A percentile compares a stretch with the other conserved stretches of the same genome.
phyloP scores from a whole-genome alignment of 2,797 vertebrate genomes.

The Enteromius unitaeniatus region DNA sequence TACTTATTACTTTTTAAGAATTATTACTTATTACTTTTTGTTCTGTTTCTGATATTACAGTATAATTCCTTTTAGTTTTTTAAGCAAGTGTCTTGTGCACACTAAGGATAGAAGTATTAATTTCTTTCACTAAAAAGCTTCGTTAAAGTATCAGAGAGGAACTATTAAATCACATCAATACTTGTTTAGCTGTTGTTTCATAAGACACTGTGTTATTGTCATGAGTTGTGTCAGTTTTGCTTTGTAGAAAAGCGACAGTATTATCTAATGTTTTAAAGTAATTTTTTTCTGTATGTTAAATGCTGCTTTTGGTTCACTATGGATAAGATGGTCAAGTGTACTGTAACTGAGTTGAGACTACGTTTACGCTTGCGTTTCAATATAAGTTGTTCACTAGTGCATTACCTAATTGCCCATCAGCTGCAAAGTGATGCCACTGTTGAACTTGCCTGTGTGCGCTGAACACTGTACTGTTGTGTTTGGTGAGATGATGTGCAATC shows the following conservation, averaged over 20 bases:
- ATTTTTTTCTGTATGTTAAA: neutral
- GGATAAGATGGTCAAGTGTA: neutral
- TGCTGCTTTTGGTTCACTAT: neutral
- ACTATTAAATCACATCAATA: neutral
- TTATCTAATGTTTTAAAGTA: neutral
- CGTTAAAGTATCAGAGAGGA: neutral
- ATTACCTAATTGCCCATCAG: constrained; percentile 25
- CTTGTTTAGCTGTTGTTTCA: neutral
- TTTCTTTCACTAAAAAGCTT: neutral
- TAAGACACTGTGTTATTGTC: neutral
- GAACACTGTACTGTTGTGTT: constrained; percentile 32
- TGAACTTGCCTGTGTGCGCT: neutral
- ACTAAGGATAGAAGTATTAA: neutral
- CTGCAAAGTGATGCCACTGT: constrained; percentile 26
- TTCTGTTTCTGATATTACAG: neutral
- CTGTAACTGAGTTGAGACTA: neutral
- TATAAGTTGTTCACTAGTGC: constrained; percentile 4
- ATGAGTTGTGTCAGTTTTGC: neutral
- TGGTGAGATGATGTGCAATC: constrained; percentile 42
- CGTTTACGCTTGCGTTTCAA: neutral
- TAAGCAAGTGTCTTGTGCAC: neutral
- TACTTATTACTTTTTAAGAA: neutral
- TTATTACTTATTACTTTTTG: neutral
- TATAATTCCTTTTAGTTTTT: neutral
- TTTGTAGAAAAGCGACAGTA: neutral